Conservation (phyloP, 2,888 invertebrate genomes). For the Nomada fabriciana region DNA sequence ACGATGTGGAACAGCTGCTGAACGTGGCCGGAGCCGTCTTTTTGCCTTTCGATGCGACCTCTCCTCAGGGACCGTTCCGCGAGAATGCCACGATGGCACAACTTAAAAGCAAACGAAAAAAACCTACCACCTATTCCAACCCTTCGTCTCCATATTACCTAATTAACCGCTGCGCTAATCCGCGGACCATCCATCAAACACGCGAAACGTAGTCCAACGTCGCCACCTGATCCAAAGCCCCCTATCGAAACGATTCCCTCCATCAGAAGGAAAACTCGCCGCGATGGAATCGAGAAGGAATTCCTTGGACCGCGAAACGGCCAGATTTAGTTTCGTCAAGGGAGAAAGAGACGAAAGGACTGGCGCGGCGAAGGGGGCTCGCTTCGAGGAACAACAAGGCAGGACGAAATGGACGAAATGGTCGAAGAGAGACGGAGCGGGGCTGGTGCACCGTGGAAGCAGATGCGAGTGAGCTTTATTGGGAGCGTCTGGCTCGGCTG, state of each 20-base stretch:
- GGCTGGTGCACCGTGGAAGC: constrained; percentile 59
- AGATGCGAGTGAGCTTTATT: constrained; percentile 77
- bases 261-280: constrained; percentile 37
- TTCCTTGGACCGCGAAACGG: constrained; percentile 55
- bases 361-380: background rate
- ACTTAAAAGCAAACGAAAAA: background rate
- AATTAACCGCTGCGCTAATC: too few relatives aligned
- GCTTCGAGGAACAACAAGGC: constrained; percentile 38
- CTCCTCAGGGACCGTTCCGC: background rate
- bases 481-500: constrained; percentile 77
- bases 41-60: background rate
- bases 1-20: constrained; percentile 8
- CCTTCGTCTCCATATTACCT: background rate
- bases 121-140: too few relatives aligned
- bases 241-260: constrained; percentile 21
- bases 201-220: background rate
- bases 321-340: constrained; percentile 65
- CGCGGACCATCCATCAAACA: too few relatives aligned
- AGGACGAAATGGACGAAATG: constrained; percentile 1
- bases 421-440: constrained; percentile 12
- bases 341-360: constrained; percentile 35
- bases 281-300: constrained; percentile 57
- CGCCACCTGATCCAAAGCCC: background rate
- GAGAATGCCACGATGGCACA: background rate
- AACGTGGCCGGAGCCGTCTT: constrained; percentile 3